Percentiles rank a stretch among this genome's conserved stretches.
phyloP scores from a whole-genome alignment of 1,140 invertebrate genomes.

The Philotrypesis tridentata region DNA sequence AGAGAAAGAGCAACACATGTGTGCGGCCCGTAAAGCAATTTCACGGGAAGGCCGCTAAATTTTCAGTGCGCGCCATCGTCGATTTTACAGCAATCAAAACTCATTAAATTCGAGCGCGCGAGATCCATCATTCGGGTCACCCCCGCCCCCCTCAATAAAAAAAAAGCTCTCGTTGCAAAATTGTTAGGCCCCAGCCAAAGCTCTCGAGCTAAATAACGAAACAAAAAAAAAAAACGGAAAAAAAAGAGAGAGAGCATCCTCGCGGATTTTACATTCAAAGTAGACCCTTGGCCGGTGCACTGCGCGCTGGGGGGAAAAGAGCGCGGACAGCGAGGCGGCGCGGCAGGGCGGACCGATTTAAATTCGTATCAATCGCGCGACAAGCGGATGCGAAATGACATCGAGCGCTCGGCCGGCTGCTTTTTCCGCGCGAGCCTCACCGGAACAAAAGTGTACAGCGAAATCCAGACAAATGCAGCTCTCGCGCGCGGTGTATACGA shows the following conservation, averaged over 20 bases:
- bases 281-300: not conserved
- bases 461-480: not conserved
- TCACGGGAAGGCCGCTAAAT: not conserved
- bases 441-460: not conserved
- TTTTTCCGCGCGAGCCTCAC: not conserved
- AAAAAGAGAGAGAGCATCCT: not conserved
- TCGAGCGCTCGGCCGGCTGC: not conserved
- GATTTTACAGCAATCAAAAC: slow-evolving; percentile 25
- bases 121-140: not conserved
- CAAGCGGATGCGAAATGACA: slow-evolving; percentile 38
- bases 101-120: slow-evolving; percentile 25
- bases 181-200: not conserved
- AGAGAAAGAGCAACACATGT: too few relatives aligned
- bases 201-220: too few relatives aligned
- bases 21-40: not conserved
- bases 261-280: slow-evolving; percentile 19
- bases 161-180: not conserved
- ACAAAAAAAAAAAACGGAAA: too few relatives aligned
- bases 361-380: slow-evolving; percentile 38
- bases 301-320: too few relatives aligned
- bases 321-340: not conserved
- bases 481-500: not conserved
- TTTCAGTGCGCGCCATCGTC: not conserved
- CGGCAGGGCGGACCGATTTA: not conserved
- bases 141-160: too few relatives aligned